Evolutionary conservation across 2,888 invertebrate genomes (phyloP).

Genomic region (Cryptosula pallasiana): DNA sequence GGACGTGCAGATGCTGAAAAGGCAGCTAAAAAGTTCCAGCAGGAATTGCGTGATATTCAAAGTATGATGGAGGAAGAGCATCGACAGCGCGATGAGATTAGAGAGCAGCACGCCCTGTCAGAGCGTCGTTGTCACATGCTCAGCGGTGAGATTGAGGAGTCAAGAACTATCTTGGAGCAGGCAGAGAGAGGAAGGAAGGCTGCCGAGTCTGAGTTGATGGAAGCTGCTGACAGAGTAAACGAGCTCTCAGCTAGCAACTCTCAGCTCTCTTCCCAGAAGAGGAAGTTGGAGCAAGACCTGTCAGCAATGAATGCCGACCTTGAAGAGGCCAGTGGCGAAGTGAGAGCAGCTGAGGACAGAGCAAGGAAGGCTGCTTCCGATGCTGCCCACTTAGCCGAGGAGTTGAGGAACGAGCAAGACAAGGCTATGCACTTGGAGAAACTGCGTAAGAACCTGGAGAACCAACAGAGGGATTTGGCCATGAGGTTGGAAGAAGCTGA

Average conservation of each 20-base stretch:
- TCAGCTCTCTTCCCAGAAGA: conserved; percentile 92
- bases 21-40: conserved; percentile 98
- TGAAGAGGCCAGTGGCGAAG: conserved; percentile 96
- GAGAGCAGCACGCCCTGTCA: conserved; percentile 93
- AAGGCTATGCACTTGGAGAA: conserved; percentile 98
- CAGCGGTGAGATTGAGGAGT: conserved; percentile 96
- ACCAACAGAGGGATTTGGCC: conserved; percentile 91
- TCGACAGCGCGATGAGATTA: conserved; percentile 92
- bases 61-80: conserved; percentile 96
- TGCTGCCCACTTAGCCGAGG: conserved; percentile 95
- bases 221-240: conserved; percentile 96
- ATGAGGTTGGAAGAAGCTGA: conserved; percentile 88
- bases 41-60: conserved; percentile 64
- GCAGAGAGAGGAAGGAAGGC: conserved; percentile 96
- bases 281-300: conserved; percentile 97
- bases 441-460: conserved; percentile 93
- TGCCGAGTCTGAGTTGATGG: conserved; percentile 94
- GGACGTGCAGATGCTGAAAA: conserved; percentile 97
- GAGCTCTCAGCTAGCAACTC: conserved; percentile 90
- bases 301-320: conserved; percentile 86
- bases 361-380: conserved; percentile 59
- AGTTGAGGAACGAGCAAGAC: conserved; percentile 97
- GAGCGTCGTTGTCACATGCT: conserved; percentile 96
- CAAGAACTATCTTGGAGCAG: conserved; percentile 82
- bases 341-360: conserved; percentile 92